Conservation (phyloP, 2,113 vertebrate genomes). For the Condylura cristata region DNA sequence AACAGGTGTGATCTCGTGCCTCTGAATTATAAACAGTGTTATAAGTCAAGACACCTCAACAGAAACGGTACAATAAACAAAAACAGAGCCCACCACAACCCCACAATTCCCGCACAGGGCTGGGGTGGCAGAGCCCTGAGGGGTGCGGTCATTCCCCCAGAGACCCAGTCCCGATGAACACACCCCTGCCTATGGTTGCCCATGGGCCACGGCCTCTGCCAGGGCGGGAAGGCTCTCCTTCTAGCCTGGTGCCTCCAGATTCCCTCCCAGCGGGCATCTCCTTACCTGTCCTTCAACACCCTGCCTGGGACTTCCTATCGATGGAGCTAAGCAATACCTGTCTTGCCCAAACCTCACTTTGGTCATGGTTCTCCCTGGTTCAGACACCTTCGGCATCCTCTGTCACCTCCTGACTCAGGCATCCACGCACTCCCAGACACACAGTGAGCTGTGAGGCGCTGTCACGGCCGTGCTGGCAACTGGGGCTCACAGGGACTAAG, state of each 20-base stretch:
- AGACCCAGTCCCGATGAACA: background rate
- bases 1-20: no score
- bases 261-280: background rate
- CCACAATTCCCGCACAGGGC: background rate
- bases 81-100: background rate
- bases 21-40: no score
- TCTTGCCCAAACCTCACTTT: background rate
- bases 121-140: background rate
- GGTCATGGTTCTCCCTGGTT: background rate
- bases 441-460: background rate
- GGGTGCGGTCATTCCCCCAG: background rate
- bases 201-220: background rate
- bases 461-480: background rate
- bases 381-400: background rate
- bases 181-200: background rate
- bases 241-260: background rate
- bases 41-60: no score
- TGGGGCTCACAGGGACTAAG: background rate
- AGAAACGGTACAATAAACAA: no score
- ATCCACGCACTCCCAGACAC: background rate
- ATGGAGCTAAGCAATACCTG: background rate
- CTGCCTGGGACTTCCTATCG: background rate
- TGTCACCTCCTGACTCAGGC: background rate
- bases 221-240: background rate
- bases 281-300: background rate